These are phyloP conservation scores for Crocallis elinguaria DNA, from an alignment of 2,888 invertebrate genomes.

Conservation along the genomic window DNA sequence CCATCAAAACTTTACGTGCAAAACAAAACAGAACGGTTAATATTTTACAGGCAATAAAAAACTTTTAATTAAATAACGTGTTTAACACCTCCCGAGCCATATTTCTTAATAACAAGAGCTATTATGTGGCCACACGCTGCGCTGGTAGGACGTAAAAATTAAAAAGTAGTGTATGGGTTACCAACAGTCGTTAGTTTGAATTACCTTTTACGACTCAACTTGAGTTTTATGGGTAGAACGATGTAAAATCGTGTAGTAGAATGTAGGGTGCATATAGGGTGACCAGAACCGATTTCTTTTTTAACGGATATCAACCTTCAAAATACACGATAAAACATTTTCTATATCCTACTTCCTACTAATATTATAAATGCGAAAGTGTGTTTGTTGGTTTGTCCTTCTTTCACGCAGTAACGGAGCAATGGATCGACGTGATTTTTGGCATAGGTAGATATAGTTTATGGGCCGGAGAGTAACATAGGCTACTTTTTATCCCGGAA, in stretches of 20 bases:
- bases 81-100: background rate
- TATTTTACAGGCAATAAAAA: background rate
- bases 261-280: background rate
- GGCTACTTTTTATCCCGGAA: too few relatives aligned
- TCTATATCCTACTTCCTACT: too few relatives aligned
- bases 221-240: background rate
- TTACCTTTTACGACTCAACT: slow-evolving; percentile 1
- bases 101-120: background rate
- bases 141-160: background rate
- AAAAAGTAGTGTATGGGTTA: slow-evolving; percentile 5
- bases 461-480: too few relatives aligned
- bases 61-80: slow-evolving; percentile 6
- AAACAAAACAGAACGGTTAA: background rate
- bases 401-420: too few relatives aligned
- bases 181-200: background rate
- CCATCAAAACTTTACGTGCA: background rate
- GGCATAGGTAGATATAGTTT: too few relatives aligned
- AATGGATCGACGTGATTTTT: too few relatives aligned
- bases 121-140: slow-evolving; percentile 7
- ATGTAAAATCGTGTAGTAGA: background rate
- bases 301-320: too few relatives aligned
- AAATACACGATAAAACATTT: too few relatives aligned
- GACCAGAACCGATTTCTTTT: background rate
- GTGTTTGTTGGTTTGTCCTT: too few relatives aligned
- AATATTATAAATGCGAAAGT: too few relatives aligned